A percentile compares a stretch with the other conserved stretches of the same genome.
phyloP scores from a whole-genome alignment of 2,797 vertebrate genomes.

The Catharus ustulatus region DNA sequence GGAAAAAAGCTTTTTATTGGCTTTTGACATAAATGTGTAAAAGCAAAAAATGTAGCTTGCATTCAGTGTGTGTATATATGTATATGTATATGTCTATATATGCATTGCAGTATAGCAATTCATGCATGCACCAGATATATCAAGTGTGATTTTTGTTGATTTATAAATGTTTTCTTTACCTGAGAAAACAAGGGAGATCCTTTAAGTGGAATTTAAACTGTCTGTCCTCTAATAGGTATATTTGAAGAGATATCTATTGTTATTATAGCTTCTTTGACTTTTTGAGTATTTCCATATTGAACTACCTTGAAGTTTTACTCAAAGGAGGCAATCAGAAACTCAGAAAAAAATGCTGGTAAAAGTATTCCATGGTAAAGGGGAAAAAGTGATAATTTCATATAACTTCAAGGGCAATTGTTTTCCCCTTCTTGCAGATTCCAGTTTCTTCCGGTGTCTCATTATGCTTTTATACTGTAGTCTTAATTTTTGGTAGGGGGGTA shows the following conservation, averaged over 20 bases:
- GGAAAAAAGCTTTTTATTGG: neutral
- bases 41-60: neutral
- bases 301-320: neutral
- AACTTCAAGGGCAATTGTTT: neutral
- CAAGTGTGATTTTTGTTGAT: neutral
- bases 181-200: neutral
- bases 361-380: neutral
- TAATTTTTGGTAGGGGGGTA: neutral
- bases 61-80: neutral
- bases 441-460: neutral
- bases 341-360: neutral
- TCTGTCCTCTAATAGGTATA: neutral
- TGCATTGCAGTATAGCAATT: neutral
- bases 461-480: neutral
- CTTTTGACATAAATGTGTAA: neutral
- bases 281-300: neutral
- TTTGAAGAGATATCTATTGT: neutral
- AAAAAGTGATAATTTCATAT: neutral
- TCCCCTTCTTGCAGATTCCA: neutral
- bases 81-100: neutral
- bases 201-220: neutral
- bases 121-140: neutral
- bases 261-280: neutral
- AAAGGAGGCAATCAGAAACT: neutral
- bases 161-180: neutral